Evolutionary conservation across 2,888 invertebrate genomes (phyloP).

Genomic region (Aquatica leii): DNA sequence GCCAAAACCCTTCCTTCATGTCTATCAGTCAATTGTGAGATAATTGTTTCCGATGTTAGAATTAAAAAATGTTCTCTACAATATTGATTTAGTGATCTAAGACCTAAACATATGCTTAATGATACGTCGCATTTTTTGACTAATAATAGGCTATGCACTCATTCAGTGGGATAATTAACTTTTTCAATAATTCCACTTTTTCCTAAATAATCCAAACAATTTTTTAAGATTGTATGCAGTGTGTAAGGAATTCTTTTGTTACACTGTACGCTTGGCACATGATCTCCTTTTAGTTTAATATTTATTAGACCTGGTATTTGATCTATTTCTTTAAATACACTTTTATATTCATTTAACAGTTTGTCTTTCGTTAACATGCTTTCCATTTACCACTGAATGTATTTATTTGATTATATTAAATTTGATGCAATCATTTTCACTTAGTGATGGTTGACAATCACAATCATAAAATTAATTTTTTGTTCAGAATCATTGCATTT

Average conservation of each 20-base stretch:
- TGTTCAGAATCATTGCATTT: too few species aligned
- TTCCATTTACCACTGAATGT: not conserved
- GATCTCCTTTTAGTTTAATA: not conserved
- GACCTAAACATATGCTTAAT: constrained; percentile 23
- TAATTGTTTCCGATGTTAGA: constrained; percentile 29
- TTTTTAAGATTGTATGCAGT: not conserved
- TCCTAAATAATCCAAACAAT: not conserved
- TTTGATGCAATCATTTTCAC: too few species aligned
- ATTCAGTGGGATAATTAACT: not conserved
- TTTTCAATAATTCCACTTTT: not conserved
- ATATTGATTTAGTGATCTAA: constrained; percentile 22
- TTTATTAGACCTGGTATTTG: not conserved
- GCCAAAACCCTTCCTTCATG: too few species aligned
- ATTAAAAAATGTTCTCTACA: constrained; percentile 29
- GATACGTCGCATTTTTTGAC: too few species aligned
- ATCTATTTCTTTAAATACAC: not conserved
- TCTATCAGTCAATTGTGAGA: too few species aligned
- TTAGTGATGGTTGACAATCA: too few species aligned
- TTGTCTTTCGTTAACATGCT: not conserved
- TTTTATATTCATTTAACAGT: not conserved
- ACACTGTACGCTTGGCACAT: not conserved
- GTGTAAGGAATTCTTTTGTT: not conserved
- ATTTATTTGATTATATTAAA: not conserved
- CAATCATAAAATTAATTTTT: too few species aligned
- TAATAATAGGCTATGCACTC: too few species aligned